Conservation (phyloP, 1,140 invertebrate genomes). For the Scaptomyza pallida region DNA sequence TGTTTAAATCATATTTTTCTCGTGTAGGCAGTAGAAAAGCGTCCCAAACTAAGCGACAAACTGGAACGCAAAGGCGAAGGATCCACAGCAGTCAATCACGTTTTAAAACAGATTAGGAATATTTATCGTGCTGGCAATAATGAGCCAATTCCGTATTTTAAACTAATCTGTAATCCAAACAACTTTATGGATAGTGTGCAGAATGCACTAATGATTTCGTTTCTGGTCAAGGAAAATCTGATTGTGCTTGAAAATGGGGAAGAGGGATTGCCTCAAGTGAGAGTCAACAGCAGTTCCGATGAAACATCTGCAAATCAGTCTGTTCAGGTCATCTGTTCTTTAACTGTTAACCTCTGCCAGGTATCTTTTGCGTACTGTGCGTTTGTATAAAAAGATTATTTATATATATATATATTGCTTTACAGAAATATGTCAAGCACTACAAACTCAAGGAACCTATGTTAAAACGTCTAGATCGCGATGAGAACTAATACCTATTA, state of each 20-base stretch:
- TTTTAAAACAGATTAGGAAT: conserved; percentile 50
- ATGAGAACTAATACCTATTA: conserved; percentile 15
- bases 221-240: conserved; percentile 62
- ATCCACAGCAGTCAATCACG: conserved; percentile 43
- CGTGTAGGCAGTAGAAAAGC: conserved; percentile 55
- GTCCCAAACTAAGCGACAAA: conserved; percentile 59
- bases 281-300: conserved; percentile 13
- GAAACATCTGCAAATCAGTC: neutral
- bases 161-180: conserved; percentile 63
- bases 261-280: conserved; percentile 54
- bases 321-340: conserved; percentile 47
- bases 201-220: conserved; percentile 65
- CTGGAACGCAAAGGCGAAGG: conserved; percentile 70
- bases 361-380: conserved; percentile 24
- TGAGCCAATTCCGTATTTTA: conserved; percentile 67
- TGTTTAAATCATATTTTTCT: neutral
- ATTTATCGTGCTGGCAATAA: conserved; percentile 44
- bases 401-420: neutral
- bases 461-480: conserved; percentile 36
- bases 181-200: conserved; percentile 71
- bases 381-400: neutral
- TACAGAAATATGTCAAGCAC: conserved; percentile 50
- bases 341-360: conserved; percentile 57
- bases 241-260: conserved; percentile 44
- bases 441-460: conserved; percentile 56